These are phyloP conservation scores for Delichon dasypus DNA, from an alignment of 2,797 vertebrate genomes.

Conservation along the genomic window DNA sequence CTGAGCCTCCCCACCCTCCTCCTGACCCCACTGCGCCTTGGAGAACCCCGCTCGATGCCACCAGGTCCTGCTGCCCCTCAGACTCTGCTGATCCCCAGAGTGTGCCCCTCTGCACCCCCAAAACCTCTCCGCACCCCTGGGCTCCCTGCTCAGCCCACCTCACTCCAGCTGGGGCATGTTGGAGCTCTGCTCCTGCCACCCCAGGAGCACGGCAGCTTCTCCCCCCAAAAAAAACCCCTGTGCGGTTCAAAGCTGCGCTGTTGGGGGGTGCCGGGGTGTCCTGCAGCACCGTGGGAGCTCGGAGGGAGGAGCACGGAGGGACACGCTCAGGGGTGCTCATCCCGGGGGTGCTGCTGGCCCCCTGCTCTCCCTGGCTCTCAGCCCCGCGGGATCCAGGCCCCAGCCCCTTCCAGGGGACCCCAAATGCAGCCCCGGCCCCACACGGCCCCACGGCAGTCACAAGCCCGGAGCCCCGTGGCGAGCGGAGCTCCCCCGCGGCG, in stretches of 20 bases:
- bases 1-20: neutral
- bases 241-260: fast-evolving
- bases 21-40: neutral
- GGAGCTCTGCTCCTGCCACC: neutral
- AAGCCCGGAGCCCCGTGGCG: neutral
- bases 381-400: fast-evolving
- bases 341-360: neutral
- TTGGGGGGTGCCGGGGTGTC: neutral
- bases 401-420: neutral
- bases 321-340: fast-evolving
- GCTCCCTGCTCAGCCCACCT: neutral
- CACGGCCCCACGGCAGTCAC: neutral
- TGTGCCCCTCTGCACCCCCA: neutral
- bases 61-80: neutral
- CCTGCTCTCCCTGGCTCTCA: neutral
- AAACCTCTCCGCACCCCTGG: neutral
- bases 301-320: fast-evolving
- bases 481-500: neutral
- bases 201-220: fast-evolving
- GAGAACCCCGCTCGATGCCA: neutral
- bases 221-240: fast-evolving
- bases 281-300: neutral
- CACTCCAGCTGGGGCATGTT: fast-evolving
- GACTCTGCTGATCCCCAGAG: neutral
- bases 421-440: neutral